These are phyloP conservation scores for Ophion ventricosus DNA, from an alignment of 2,888 invertebrate species.

Conservation along the genomic window DNA sequence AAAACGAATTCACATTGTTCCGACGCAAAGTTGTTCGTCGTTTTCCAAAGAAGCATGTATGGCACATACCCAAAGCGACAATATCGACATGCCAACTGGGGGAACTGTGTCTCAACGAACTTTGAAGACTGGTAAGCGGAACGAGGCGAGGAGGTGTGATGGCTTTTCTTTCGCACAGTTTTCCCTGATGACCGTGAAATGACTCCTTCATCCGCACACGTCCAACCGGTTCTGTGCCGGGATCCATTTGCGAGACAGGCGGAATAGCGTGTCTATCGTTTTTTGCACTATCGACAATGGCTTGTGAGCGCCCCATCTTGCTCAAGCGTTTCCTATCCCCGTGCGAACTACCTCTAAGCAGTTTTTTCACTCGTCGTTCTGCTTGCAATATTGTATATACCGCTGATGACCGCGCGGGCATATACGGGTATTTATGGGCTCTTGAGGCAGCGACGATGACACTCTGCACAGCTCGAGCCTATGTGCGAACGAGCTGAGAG, in stretches of 20 bases:
- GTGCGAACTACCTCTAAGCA: constrained; percentile 2
- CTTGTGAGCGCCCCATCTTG: background rate
- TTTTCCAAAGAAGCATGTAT: constrained; percentile 17
- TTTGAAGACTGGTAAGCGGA: constrained; percentile 54
- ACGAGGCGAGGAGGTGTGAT: constrained; percentile 1
- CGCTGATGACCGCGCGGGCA: constrained; percentile 50
- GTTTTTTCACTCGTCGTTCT: background rate
- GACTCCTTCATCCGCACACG: constrained; percentile 57
- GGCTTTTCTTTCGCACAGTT: constrained; percentile 66
- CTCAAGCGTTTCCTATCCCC: constrained; percentile 3
- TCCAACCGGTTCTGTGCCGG: constrained; percentile 67
- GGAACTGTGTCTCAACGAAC: constrained; percentile 63
- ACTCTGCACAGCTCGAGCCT: constrained; percentile 19
- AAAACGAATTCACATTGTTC: background rate
- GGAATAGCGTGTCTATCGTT: background rate
- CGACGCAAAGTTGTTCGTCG: background rate
- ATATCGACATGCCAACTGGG: background rate
- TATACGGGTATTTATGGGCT: constrained; percentile 7
- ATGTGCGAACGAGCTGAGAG: constrained; percentile 46
- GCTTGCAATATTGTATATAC: constrained; percentile 43
- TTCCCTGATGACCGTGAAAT: constrained; percentile 70
- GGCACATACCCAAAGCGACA: constrained; percentile 12
- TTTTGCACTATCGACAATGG: background rate
- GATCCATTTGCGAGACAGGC: background rate
- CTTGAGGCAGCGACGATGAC: constrained; percentile 38